Percentiles rank a stretch among this genome's conserved stretches.
Evolutionary conservation across 2,888 invertebrate genomes (phyloP).

Genomic region (Hydriomena furcata): DNA sequence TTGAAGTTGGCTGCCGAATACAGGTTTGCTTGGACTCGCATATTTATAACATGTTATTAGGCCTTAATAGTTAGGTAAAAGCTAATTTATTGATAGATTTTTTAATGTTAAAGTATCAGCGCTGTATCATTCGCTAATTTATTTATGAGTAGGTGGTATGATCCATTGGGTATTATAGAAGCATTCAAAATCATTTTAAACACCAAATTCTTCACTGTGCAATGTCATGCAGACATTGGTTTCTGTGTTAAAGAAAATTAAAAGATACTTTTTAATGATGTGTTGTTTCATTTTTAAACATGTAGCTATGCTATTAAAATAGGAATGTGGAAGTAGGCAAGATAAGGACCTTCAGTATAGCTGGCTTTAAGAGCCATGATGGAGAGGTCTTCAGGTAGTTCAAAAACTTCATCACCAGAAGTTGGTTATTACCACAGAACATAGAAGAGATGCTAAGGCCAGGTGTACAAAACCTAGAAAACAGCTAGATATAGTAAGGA

Average conservation of each 20-base stretch:
- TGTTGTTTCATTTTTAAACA: conserved; percentile 7
- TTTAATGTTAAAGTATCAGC: conserved; percentile 31
- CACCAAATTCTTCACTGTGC: conserved; percentile 50
- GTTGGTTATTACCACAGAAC: too few relatives aligned
- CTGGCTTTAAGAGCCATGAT: too few relatives aligned
- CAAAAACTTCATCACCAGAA: too few relatives aligned
- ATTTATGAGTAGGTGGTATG: conserved; percentile 68
- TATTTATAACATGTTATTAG: conserved; percentile 12
- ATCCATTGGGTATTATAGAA: conserved; percentile 53
- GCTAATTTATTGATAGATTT: conserved; percentile 28
- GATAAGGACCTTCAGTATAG: too few relatives aligned
- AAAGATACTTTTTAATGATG: conserved; percentile 60
- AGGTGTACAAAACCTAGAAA: too few relatives aligned
- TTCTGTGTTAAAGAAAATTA: conserved; percentile 67
- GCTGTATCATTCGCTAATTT: conserved; percentile 70
- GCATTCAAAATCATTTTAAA: conserved; percentile 51
- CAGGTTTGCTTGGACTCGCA: conserved; percentile 7
- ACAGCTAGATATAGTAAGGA: too few relatives aligned
- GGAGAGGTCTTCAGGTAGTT: too few relatives aligned
- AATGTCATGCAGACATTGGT: conserved; percentile 50
- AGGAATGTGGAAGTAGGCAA: too few relatives aligned
- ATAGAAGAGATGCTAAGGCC: too few relatives aligned
- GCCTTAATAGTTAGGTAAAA: conserved; percentile 28
- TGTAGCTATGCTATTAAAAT: too few relatives aligned
- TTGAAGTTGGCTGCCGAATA: conserved; percentile 6